phyloP scores from a whole-genome alignment of 2,113 vertebrate genomes.

The Pterophyllum scalare region DNA sequence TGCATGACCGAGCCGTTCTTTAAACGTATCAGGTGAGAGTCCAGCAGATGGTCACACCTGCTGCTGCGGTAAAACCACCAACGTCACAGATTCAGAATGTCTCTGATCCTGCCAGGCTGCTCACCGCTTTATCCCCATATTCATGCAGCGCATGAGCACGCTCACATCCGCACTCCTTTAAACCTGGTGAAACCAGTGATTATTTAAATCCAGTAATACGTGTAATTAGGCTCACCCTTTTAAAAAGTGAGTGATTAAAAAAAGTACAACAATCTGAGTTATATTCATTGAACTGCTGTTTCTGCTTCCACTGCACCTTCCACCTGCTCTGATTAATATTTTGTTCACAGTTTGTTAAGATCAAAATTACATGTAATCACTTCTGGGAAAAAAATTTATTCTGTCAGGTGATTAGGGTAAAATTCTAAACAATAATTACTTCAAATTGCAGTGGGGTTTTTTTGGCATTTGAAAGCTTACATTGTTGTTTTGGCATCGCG shows the following conservation, averaged over 20 bases:
- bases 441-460: neutral
- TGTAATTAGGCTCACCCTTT: neutral
- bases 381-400: neutral
- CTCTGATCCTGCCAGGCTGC: conserved; percentile 43
- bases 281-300: neutral
- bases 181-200: neutral
- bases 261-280: neutral
- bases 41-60: conserved; percentile 54
- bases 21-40: conserved; percentile 44
- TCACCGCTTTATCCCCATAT: neutral
- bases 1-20: conserved; percentile 3
- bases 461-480: neutral
- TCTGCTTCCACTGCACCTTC: neutral
- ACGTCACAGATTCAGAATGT: conserved; percentile 22
- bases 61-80: conserved; percentile 40
- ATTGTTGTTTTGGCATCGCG: neutral
- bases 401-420: neutral
- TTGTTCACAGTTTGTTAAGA: neutral
- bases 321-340: neutral
- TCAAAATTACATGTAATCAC: neutral
- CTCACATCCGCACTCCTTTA: neutral
- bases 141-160: neutral
- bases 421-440: neutral
- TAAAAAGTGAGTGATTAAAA: neutral
- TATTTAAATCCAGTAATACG: neutral